Evolutionary conservation across 1,140 invertebrate genomes (phyloP), one percentile per base, ranked within the genome.

Genomic region (Aphaenogaster ashmeadi): DNA sequence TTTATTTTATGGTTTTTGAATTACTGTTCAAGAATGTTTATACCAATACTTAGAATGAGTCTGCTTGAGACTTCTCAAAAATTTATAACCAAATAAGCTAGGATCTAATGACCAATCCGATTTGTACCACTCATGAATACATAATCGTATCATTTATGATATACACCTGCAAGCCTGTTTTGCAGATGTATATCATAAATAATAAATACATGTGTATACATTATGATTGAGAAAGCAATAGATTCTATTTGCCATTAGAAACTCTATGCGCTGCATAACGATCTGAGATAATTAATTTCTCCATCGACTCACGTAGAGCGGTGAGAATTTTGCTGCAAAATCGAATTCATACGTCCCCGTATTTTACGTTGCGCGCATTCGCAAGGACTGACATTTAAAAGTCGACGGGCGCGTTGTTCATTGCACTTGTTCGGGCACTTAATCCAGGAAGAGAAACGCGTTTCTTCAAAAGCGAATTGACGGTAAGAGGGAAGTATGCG

Each of bases 171-270:
- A 71, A 52, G 62, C 5, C 27, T 84, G 54, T 41, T 36, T 11
- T 56, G 33, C 69, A 47, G 69, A 62, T 13, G 27, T 69, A 33
- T 60, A 2, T 84, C 69, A 84, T 84, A 62, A 84, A 84, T 84
- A 74, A 75, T 74, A 75, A 84, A 38, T 15, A 27, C 4, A 18
- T 47, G 13, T 3, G 21, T 50, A 18, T 18, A 9, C 27, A 27
- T 3, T n/a, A 21, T 33, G 2, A 47, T 74, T 75, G n/a, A 7
- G 9, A 75, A 80, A 52, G 13, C 21, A 47, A 38, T 27, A 3
- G 18, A 60, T 84, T 47, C 13, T 50, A 62, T 27, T 47, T 33
- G 47, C 18, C 15, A n/a, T 64, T 11, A 13, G 56, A 62, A 18
- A 62, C 18, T 36, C 21, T 8, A 9, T 9, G 41, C n/a, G 33